These are phyloP conservation scores for Phalera bucephala DNA, from an alignment of 2,888 invertebrate genomes.

Conservation along the genomic window DNA sequence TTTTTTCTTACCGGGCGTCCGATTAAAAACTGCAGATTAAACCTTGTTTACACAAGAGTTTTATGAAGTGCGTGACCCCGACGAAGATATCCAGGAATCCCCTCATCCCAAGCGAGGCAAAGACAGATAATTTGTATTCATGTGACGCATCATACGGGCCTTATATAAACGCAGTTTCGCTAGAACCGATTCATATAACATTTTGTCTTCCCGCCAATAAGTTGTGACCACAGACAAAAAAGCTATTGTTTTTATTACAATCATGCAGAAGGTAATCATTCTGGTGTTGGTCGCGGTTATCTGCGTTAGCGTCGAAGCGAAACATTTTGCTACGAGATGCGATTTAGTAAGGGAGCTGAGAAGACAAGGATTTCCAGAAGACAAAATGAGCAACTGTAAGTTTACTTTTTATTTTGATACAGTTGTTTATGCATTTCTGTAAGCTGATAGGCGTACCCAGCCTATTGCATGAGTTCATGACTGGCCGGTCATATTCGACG, in stretches of 20 bases:
- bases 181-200: constrained; percentile 8
- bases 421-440: background rate
- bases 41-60: too few relatives aligned
- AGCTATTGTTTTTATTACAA: too few relatives aligned
- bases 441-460: background rate
- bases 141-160: background rate
- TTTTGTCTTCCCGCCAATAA: too few relatives aligned
- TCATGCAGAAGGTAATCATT: constrained; percentile 16
- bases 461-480: too few relatives aligned
- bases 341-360: constrained; percentile 47
- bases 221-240: too few relatives aligned
- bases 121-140: background rate
- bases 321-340: constrained; percentile 44
- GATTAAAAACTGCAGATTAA: background rate
- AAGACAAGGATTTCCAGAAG: constrained; percentile 51
- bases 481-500: too few relatives aligned
- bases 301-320: constrained; percentile 29
- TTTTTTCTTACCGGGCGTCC: background rate
- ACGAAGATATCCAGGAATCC: constrained; percentile 25
- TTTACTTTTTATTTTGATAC: constrained; percentile 5
- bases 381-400: constrained; percentile 56
- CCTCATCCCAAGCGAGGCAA: constrained; percentile 12
- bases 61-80: constrained; percentile 21
- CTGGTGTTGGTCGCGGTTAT: constrained; percentile 18
- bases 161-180: constrained; percentile 1